These are phyloP conservation scores for Plutomurus gul DNA, from an alignment of 1,140 invertebrate genomes.

Conservation along the genomic window DNA sequence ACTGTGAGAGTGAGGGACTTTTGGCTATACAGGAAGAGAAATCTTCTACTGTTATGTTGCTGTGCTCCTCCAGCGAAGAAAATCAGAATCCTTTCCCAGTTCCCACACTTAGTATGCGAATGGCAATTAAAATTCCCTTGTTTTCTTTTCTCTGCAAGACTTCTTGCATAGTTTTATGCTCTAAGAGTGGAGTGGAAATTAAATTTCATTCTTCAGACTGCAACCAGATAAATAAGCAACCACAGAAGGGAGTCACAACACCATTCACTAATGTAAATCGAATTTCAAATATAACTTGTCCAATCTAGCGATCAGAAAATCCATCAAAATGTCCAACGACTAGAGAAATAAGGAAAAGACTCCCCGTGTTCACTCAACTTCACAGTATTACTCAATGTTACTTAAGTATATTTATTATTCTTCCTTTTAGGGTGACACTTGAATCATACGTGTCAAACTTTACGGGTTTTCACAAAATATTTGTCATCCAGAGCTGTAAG, in stretches of 20 bases:
- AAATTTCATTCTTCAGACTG: constrained; percentile 48
- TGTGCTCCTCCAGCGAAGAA: background rate
- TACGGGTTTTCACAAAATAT: background rate
- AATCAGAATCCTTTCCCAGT: constrained; percentile 17
- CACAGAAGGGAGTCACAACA: constrained; percentile 40
- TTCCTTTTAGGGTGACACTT: background rate
- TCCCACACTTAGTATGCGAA: constrained; percentile 40
- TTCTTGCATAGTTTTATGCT: constrained; percentile 49
- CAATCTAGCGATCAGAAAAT: constrained; percentile 39
- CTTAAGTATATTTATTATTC: background rate
- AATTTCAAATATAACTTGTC: constrained; percentile 43
- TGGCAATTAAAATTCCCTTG: constrained; percentile 53
- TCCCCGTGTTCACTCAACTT: background rate
- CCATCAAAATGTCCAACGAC: constrained; percentile 44
- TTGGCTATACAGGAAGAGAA: too few species aligned
- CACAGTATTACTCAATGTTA: background rate
- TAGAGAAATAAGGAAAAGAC: constrained; percentile 2
- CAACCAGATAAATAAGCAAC: constrained; percentile 43
- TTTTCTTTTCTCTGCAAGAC: constrained; percentile 51
- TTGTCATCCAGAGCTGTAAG: too few species aligned
- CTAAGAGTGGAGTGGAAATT: constrained; percentile 38
- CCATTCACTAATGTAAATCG: constrained; percentile 45
- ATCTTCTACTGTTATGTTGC: too few species aligned
- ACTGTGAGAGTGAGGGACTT: too few species aligned
- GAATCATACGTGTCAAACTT: constrained; percentile 10